Evolutionary conservation across 2,113 vertebrate species (phyloP), one percentile per base, ranked within the genome.

Genomic region (Alligator mississippiensis): DNA sequence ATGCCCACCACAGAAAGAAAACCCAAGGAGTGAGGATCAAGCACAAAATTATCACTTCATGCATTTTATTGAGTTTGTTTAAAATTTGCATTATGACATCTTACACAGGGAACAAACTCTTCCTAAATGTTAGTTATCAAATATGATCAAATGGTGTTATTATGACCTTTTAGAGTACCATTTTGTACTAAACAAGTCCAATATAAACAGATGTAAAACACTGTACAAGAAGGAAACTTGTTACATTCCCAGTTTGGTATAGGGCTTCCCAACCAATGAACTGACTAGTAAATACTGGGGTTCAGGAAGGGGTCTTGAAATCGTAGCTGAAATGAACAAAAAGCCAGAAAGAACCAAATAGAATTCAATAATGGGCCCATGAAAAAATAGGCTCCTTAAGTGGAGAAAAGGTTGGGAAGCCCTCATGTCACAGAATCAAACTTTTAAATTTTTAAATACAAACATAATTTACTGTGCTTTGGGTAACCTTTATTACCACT

Each of bases 51-150:
- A 97, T 96, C 93, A 94, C 95, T 98, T 98, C 98, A 98, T 98
- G 98, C 98, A 98, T 97, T 98, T 98, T 98, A 98, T 98, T 98
- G 97, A 97, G 96, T 97, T 96, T 97, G 77, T 96, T 98, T 96
- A 90, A 47, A 96, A 93, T 97, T 94, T 97, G 97, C 95, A 97
- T 96, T 96, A 92, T 96, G 97, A 98, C 97, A 98, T 97, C 93
- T 97, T 98, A 98, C 97, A 98, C 57, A 98, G 94, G 97, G 96
- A 96, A 97, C 96, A 97, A 97, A 97, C 95, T 96, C 97, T 87
- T 98, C 96, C 97, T 96, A 96, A 96, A 78, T 77, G 95, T 95
- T 94, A 96, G 95, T 97, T 97, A 96, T 94, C 92, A 93, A 97
- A 95, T 77, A 75, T 17, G 95, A 93, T 95, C 95, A 76, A 97